Evolutionary conservation across 2,113 vertebrate genomes (phyloP), one percentile per base, ranked within the genome.

Genomic region (Prochilodus magdalenae): DNA sequence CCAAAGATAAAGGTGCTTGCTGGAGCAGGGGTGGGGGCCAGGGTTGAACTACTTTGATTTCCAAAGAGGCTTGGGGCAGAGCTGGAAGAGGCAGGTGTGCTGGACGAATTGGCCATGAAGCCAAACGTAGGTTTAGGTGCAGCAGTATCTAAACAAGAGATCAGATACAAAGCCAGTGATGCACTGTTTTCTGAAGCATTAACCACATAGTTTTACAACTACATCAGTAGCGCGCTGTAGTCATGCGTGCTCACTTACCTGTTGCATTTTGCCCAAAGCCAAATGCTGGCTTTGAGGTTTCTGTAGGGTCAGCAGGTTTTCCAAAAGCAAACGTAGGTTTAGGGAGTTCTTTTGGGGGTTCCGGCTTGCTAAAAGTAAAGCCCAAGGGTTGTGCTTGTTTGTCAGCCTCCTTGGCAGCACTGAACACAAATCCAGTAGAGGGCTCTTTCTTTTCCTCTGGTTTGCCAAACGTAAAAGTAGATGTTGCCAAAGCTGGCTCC

Each of bases 391-490:
- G 62, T 24, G 90, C 87, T 72, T 92, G 84, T 88, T 95, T 96
- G 60, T 96, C 95, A 27, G 86, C 76, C 79, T 97, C 96, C 85
- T 96, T 97, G 71, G 92, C 92, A 40, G 80, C 79, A 26, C 85
- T 87, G 78, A 99, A 98, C 6, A 92, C 73, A 65, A 97, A 91
- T 0, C 90, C 84, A 55, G 91, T 85, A 1, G 89, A 20, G 82
- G 90, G 85, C 76, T 96, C 95, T 47, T 95, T 94, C 84, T 97
- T 98, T 80, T 97, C 96, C 84, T 96, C 96, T 44, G 94, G 92
- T 88, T 96, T 96, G 85, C 95, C 95, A 89, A 98, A 94, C 82
- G 86, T 83, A 87, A 97, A 96, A n/a, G 92, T 40, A 18, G 92
- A 85, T 27, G 90, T 76, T 3, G 88, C 0, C 75, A 84, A 90